phyloP scores from a whole-genome alignment of 1,140 invertebrate species.

The Nebria ingens region DNA sequence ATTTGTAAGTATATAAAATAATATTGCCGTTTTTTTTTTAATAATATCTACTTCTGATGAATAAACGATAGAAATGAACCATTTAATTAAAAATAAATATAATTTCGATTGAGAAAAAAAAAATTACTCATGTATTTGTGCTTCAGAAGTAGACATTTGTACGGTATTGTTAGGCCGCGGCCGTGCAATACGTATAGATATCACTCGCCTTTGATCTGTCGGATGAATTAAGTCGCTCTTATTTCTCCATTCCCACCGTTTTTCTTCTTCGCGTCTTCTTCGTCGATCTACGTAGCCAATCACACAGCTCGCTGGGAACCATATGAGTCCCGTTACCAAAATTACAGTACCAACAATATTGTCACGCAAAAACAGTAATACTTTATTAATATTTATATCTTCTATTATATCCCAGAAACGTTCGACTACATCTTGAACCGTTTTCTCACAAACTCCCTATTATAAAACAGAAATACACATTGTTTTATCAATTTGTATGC shows the following conservation, averaged over 20 bases:
- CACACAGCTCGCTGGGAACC: slow-evolving; percentile 81
- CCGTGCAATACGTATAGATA: slow-evolving; percentile 39
- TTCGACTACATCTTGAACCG: slow-evolving; percentile 89
- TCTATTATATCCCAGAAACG: slow-evolving; percentile 95
- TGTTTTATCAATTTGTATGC: too few relatives aligned
- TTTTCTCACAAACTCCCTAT: slow-evolving; percentile 86
- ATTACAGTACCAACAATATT: slow-evolving; percentile 87
- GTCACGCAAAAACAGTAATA: slow-evolving; percentile 73
- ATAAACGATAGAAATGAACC: too few relatives aligned
- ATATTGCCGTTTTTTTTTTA: too few relatives aligned
- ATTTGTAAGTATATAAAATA: too few relatives aligned
- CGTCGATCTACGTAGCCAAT: slow-evolving; percentile 69
- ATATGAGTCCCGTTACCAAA: slow-evolving; percentile 76
- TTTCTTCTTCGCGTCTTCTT: slow-evolving; percentile 26
- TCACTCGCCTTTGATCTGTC: slow-evolving; percentile 45
- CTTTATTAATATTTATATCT: slow-evolving; percentile 90
- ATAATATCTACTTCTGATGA: too few relatives aligned
- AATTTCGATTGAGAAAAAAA: too few relatives aligned
- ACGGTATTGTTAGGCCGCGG: not conserved
- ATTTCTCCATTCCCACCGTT: slow-evolving; percentile 27
- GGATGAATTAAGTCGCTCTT: slow-evolving; percentile 49
- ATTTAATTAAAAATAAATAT: not conserved
- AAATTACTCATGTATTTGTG: slow-evolving; percentile 3
- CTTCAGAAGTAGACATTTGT: not conserved
- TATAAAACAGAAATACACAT: too few relatives aligned